Base-by-base conservation (phyloP, 2,888 invertebrate genomes). In the Melanostoma mellinum region DNA sequence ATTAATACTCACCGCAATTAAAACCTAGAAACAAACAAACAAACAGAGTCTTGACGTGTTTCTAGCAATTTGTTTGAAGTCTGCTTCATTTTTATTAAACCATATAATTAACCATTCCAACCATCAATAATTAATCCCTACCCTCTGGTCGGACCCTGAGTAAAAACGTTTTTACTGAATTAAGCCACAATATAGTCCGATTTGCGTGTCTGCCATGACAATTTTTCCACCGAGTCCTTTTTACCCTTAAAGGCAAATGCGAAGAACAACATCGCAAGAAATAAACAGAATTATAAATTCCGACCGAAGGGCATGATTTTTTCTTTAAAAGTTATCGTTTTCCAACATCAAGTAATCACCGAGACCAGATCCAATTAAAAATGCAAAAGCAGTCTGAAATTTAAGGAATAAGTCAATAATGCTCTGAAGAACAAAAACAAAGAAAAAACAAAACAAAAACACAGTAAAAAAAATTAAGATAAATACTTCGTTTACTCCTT, bases 281-380 rank as follows among this genome's bases (percentile, higher is more conserved):
- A 74, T 63, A 77, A 73, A 78, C 8, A 60, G 42, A 78, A 74
- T 84, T 84, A 78, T 74, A 74, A 84, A 69, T 78, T 84, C 44
- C 32, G 40, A 55, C 55, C 38, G 40, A 8, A 30, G 53, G 56
- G 20, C 10, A 58, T 35, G 32, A 65, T 20, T 48, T 20, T 48
- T 48, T 48, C 33, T 60, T 60, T 63, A 32, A 40, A 73, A 65
- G 56, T 67, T 63, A 50, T 74, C 58, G 44, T 73, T 68, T 56
- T 58, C 61, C 46, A 68, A 63, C 68, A 63, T 50, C 38, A 72
- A 50, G 61, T 65, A 67, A 50, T 68, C 63, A 73, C 50, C 48
- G 50, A 85, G 48, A 44, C 56, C 44, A 36, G 20, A 48, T 63
- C 52, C 67, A 81, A 77, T 81, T 81, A 73, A 81, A 76, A 72